Evolutionary conservation across 1,140 invertebrate species (phyloP), one percentile per base, ranked within the genome.

Genomic region (Drosophila funebris): DNA sequence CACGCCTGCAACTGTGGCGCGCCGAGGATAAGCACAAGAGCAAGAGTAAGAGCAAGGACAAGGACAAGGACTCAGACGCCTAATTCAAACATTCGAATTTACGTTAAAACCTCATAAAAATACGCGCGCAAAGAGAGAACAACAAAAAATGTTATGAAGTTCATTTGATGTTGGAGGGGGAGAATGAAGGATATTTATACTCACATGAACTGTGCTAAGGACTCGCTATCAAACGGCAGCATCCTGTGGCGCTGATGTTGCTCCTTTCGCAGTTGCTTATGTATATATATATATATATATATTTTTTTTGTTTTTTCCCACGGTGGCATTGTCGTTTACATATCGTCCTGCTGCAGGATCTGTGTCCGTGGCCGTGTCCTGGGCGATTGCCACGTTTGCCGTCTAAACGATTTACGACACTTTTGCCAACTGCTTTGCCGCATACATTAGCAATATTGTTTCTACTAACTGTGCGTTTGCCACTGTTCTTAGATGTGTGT

Each of bases 381-480:
- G 58, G 46, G 43, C 53, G 78, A 66, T 66, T 83, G 62, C 67
- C 78, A 87, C 82, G 83, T 82, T 81, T 68, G 75, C 78, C 75
- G 82, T 87, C 82, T 87, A 87, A 87, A 87, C 82, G 82, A 87
- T 87, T 87, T 87, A 87, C 82, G 82, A 87, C 82, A 87, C 83
- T 87, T 87, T 87, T 76, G 75, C 78, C 82, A 83, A 87, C 83
- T 87, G 83, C 83, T 87, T 66, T 77, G 64, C 60, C 78, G 67
- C 82, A 81, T 83, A 85, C 82, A 87, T 78, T 82, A 72, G 75
- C 83, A 72, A 87, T 82, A 88, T 82, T 87, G 82, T 87, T 71
- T 77, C 68, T 69, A 39, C 62, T 67, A 72, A 67, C 36, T 72
- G 54, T 60, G 54, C 14, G 50, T 18, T 16, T 29, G 14, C 18